These are phyloP conservation scores for Thalassaphorura encarpata DNA, from an alignment of 1,140 invertebrate genomes.

Conservation along the genomic window DNA sequence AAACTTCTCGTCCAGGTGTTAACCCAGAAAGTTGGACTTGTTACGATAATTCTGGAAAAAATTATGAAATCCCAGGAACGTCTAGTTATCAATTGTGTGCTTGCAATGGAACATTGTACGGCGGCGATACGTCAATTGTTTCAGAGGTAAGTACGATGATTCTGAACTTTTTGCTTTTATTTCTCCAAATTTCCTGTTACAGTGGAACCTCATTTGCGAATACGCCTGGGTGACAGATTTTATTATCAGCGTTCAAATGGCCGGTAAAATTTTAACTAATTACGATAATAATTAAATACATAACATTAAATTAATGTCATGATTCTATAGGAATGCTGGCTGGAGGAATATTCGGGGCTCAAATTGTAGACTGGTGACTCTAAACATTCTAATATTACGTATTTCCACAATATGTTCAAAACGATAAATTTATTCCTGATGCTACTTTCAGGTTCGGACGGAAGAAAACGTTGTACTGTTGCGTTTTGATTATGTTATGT, in stretches of 20 bases:
- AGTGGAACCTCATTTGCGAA: constrained; percentile 10
- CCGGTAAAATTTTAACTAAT: no score
- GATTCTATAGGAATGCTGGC: no score
- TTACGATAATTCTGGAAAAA: background rate
- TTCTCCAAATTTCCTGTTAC: background rate
- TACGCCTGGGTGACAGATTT: constrained; percentile 9
- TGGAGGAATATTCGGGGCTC: background rate
- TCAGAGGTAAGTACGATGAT: background rate
- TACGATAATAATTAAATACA: no score
- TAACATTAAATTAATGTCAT: no score
- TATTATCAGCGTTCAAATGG: constrained; percentile 11
- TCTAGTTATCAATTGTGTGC: background rate
- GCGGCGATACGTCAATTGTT: background rate
- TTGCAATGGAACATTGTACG: background rate
- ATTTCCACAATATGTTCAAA: background rate
- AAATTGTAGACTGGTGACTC: constrained; percentile 12
- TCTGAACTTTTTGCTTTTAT: background rate
- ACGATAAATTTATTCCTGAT: background rate
- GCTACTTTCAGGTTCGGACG: constrained; percentile 12
- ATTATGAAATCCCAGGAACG: background rate
- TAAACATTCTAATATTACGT: background rate
- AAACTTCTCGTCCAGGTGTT: background rate
- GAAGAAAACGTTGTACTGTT: constrained; percentile 6
- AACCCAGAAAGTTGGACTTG: background rate
- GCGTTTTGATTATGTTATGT: background rate